Evolutionary conservation across 2,888 invertebrate genomes (phyloP).

Genomic region (Malthinus flaveolus): DNA sequence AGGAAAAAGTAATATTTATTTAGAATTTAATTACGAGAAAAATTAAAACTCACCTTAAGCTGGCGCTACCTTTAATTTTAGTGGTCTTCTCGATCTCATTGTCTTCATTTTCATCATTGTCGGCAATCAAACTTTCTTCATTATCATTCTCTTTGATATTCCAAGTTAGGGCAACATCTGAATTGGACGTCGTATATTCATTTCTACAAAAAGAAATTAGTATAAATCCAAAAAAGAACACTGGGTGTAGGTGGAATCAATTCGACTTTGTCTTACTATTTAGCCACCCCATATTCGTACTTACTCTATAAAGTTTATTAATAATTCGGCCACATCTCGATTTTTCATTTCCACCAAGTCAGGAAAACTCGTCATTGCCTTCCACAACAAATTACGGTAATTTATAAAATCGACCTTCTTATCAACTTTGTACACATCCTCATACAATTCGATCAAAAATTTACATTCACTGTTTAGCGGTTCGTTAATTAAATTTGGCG

Average conservation of each 20-base stretch:
- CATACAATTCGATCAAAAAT: constrained; percentile 43
- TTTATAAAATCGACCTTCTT: constrained; percentile 73
- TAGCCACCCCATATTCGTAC: constrained; percentile 14
- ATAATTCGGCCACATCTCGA: constrained; percentile 76
- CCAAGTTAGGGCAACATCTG: constrained; percentile 60
- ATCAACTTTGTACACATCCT: constrained; percentile 45
- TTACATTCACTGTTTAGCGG: constrained; percentile 30
- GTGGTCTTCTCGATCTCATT: constrained; percentile 27
- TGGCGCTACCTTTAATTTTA: constrained; percentile 6
- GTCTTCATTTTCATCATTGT: constrained; percentile 48
- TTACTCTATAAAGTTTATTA: constrained; percentile 77
- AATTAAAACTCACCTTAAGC: not conserved
- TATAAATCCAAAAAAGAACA: no score
- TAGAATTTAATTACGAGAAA: no score
- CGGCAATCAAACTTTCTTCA: constrained; percentile 48
- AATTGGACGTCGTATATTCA: constrained; percentile 64
- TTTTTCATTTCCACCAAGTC: constrained; percentile 80
- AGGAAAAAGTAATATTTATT: constrained; percentile 39
- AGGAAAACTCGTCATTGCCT: constrained; percentile 73
- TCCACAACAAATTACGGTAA: constrained; percentile 81
- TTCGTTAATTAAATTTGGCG: constrained; percentile 27
- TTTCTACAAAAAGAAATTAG: no score
- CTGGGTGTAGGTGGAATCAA: no score
- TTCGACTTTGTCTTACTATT: no score
- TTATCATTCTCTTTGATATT: constrained; percentile 56